Conservation (phyloP, 2,888 invertebrate genomes). For the Bellardia bayeri region DNA sequence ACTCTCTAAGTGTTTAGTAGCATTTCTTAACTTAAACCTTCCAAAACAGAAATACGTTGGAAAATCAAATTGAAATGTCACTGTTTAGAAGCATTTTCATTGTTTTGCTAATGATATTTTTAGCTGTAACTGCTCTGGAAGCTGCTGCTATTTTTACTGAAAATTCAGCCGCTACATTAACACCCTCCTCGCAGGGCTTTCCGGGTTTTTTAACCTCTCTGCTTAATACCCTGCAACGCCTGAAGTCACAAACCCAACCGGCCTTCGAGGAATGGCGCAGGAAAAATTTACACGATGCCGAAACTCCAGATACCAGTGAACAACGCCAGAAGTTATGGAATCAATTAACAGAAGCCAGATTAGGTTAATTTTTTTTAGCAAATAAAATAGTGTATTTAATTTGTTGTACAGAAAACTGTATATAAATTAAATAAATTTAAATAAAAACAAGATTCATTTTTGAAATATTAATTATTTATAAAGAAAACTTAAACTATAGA, state of each 20-base stretch:
- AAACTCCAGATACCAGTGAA: conserved; percentile 36
- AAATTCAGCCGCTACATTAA: background rate
- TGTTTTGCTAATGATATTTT: background rate
- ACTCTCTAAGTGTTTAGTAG: background rate
- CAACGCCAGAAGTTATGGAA: conserved; percentile 48
- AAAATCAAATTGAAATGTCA: background rate
- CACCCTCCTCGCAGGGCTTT: background rate
- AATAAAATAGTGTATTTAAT: no score
- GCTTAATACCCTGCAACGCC: conserved; percentile 32
- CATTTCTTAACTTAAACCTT: no score
- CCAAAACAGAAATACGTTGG: background rate
- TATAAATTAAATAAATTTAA: no score
- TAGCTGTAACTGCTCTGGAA: background rate
- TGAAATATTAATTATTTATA: no score
- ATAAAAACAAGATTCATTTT: no score
- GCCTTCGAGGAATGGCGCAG: conserved; percentile 16
- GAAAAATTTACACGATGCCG: conserved; percentile 16
- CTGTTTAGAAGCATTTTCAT: background rate
- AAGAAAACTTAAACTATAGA: no score
- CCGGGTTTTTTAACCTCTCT: conserved; percentile 17
- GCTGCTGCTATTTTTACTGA: background rate
- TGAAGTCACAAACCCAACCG: background rate
- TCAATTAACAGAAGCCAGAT: conserved; percentile 60
- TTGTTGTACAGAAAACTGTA: no score
- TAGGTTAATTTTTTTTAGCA: conserved; percentile 18